Base-by-base conservation (phyloP, 2,113 vertebrate species). In the Dicentrarchus labrax region DNA sequence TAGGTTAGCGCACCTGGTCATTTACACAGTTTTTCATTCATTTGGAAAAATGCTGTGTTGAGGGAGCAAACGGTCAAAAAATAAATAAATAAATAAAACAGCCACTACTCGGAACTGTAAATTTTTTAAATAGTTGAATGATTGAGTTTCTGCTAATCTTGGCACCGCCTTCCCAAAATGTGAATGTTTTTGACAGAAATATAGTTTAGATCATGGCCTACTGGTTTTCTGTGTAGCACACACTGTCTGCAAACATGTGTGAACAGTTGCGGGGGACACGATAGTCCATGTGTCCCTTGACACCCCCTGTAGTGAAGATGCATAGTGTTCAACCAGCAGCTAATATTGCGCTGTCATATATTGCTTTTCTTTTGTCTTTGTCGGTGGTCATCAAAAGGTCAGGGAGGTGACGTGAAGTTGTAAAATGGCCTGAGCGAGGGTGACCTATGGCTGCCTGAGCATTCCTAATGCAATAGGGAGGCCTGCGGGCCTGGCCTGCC, bases 401-500 rank as follows among this genome's bases (percentile, higher is more conserved):
- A 96, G 89, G 89, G 91, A 95, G 97, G 97, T 97, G 96, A 97
- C 93, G 94, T 94, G 94, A 97, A 97, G 96, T 97, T 98, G 96
- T 97, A 96, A 96, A 98, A 97, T 96, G 97, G 96, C 96, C 96
- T 94, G 94, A 92, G 92, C 69, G 59, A 84, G 70, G 85, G 76
- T 96, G 95, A 97, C 95, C 95, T 95, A 93, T 95, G 96, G 95
- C 96, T 95, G 94, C 95, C 95, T 94, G 96, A 96, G 96, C 96
- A 95, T 97, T 96, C 96, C 96, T 97, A 98, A 98, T 97, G 97
- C 95, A 95, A 95, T 90, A 95, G 94, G 95, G 94, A 94, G 96
- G 96, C 97, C 97, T 93, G 93, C 90, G 91, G 97, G 96, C 82
- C 96, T 86, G 93, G 97, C 93, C 97, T 99, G 98, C 97, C 98